Percentiles rank a stretch among this genome's conserved stretches.
Conservation (phyloP, 1,140 invertebrate genomes). For the Asbolus verrucosus region DNA sequence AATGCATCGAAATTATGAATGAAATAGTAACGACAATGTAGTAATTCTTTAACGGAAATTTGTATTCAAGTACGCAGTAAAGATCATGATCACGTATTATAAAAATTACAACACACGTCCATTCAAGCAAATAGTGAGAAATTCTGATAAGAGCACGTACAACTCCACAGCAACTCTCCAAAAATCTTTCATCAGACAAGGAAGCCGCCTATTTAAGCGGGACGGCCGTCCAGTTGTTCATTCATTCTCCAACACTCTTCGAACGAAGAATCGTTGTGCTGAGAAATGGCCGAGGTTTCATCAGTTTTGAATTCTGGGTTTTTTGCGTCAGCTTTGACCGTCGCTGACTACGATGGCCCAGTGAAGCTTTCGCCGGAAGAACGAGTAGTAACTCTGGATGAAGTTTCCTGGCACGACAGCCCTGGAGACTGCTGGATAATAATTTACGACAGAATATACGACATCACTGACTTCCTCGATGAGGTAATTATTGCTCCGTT, state of each 20-base stretch:
- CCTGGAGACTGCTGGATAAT: conserved; percentile 77
- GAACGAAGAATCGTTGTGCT: no score
- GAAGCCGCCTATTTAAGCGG: conserved; percentile 41
- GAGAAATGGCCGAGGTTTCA: conserved; percentile 27
- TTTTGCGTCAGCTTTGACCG: conserved; percentile 10
- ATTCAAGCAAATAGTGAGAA: background rate
- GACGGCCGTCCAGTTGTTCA: background rate
- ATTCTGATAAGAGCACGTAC: background rate
- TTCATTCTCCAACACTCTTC: conserved; percentile 27
- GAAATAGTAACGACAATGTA: no score
- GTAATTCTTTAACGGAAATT: no score
- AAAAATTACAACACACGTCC: conserved; percentile 5
- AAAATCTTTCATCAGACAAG: conserved; percentile 46
- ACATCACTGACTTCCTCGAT: conserved; percentile 78
- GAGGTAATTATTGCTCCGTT: conserved; percentile 65
- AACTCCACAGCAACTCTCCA: conserved; percentile 4
- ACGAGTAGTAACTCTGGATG: conserved; percentile 70
- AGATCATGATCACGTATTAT: no score
- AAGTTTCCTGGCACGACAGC: conserved; percentile 76
- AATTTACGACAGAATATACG: conserved; percentile 81
- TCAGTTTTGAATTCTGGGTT: conserved; percentile 28
- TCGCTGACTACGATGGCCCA: background rate
- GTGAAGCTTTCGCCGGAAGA: conserved; percentile 37
- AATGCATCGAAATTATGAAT: no score
- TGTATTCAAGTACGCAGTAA: no score